phyloP scores from a whole-genome alignment of 1,140 invertebrate genomes.

The Oppia nitens region DNA sequence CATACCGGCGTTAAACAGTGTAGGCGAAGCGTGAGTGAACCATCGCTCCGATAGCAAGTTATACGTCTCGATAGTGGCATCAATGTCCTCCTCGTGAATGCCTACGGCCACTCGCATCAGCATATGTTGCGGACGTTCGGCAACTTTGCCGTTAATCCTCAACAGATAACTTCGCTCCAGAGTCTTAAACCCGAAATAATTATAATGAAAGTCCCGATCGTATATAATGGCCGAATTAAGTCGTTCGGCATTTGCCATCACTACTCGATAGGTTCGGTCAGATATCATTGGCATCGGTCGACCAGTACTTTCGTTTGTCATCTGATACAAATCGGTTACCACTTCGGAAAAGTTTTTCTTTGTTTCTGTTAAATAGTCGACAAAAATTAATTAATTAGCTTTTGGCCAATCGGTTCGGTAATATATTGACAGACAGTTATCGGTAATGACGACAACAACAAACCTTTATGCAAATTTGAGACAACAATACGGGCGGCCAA shows the following conservation, averaged over 20 bases:
- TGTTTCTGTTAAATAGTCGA: too few relatives aligned
- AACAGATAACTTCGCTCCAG: conserved; percentile 87
- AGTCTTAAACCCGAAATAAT: conserved; percentile 97
- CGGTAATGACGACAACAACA: too few relatives aligned
- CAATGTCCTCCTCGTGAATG: conserved; percentile 86
- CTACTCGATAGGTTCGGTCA: conserved; percentile 59
- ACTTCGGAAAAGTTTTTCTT: conserved; percentile 85
- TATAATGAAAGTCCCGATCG: conserved; percentile 92
- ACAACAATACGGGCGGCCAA: conserved; percentile 88
- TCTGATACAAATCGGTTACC: conserved; percentile 62
- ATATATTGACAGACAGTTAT: too few relatives aligned
- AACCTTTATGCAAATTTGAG: conserved; percentile 93
- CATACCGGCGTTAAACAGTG: conserved; percentile 89
- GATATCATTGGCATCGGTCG: conserved; percentile 63
- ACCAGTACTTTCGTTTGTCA: conserved; percentile 52
- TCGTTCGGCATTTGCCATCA: conserved; percentile 67
- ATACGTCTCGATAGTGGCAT: conserved; percentile 87
- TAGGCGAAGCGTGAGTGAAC: conserved; percentile 96
- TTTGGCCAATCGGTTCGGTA: too few relatives aligned
- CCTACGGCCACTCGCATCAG: conserved; percentile 92
- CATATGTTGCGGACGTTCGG: conserved; percentile 94
- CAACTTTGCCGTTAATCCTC: conserved; percentile 82
- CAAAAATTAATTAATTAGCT: too few relatives aligned
- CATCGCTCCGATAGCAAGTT: conserved; percentile 85
- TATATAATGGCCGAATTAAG: conserved; percentile 94